Conservation (phyloP, 2,113 vertebrate genomes). For the Turnix velox region DNA sequence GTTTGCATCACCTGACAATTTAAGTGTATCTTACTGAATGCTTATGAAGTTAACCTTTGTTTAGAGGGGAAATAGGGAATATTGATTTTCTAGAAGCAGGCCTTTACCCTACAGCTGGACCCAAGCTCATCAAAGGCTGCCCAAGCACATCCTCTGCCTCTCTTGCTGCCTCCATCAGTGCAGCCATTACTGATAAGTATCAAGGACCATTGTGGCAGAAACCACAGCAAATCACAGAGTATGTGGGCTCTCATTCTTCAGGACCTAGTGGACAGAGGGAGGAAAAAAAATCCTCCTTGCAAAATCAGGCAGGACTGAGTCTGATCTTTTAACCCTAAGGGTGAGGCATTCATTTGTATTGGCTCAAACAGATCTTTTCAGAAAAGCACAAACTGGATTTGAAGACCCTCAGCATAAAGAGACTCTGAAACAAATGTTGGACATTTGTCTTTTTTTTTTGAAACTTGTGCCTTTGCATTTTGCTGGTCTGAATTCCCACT, state of each 20-base stretch:
- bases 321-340: neutral
- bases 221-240: neutral
- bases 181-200: accelerated
- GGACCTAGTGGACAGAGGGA: accelerated
- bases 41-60: neutral
- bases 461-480: neutral
- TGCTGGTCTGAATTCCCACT: conserved; percentile 6
- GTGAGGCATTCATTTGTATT: neutral
- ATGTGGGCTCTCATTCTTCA: neutral
- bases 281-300: neutral
- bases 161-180: neutral
- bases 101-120: neutral
- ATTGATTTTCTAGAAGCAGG: neutral
- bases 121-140: neutral
- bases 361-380: neutral
- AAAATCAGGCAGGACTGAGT: neutral
- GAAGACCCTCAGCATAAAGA: neutral
- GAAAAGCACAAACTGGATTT: neutral
- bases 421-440: neutral
- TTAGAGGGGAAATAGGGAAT: neutral
- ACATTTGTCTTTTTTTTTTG: neutral
- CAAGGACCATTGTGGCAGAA: neutral
- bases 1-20: neutral
- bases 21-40: neutral
- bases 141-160: neutral